These are phyloP conservation scores for Echeneis naucrates DNA, from an alignment of 2,797 vertebrate genomes.

Conservation along the genomic window DNA sequence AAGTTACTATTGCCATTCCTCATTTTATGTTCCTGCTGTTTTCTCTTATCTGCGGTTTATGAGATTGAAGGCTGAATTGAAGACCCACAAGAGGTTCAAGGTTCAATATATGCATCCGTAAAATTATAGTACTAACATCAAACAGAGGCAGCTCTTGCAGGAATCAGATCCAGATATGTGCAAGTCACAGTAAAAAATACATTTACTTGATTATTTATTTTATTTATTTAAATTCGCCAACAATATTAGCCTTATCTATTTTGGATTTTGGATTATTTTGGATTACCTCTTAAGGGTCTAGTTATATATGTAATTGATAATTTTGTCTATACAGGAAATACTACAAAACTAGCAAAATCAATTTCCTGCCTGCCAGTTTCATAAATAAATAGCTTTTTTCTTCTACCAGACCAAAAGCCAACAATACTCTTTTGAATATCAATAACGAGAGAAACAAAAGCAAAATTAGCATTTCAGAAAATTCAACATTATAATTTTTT, in stretches of 20 bases:
- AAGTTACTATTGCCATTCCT: constrained; percentile 19
- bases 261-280: no score
- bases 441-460: no score
- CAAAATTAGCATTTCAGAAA: no score
- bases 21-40: background rate
- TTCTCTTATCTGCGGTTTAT: background rate
- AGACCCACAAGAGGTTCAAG: constrained; percentile 9
- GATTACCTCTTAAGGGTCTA: no score
- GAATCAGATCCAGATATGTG: background rate
- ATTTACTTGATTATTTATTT: background rate
- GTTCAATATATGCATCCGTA: constrained; percentile 11
- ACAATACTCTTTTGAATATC: background rate
- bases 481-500: no score
- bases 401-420: background rate
- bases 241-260: background rate
- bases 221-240: background rate
- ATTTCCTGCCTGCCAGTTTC: background rate
- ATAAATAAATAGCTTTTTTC: background rate
- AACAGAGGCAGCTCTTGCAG: background rate
- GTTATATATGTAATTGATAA: no score
- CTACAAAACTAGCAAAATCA: no score
- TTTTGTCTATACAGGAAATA: no score
- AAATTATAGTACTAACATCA: constrained; percentile 2
- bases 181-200: background rate
- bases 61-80: constrained; percentile 9